A percentile compares a stretch with the other conserved stretches of the same genome.
Conservation (phyloP, 2,113 vertebrate genomes). For the Oostethus manadensis region DNA sequence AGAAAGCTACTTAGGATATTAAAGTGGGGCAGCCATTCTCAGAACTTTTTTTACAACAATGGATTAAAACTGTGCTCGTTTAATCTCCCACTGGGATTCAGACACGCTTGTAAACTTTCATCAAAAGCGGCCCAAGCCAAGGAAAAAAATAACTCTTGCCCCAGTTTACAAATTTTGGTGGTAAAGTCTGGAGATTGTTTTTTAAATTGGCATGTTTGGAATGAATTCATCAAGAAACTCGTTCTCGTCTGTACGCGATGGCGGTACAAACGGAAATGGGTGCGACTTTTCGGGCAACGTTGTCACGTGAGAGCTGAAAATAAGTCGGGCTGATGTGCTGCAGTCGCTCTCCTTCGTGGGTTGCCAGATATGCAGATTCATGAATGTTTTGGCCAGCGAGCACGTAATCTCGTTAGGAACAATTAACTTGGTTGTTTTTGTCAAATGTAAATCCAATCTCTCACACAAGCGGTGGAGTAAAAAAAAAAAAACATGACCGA, state of each 20-base stretch:
- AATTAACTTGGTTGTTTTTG: constrained; percentile 51
- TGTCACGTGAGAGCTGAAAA: constrained; percentile 16
- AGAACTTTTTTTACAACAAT: constrained; percentile 43
- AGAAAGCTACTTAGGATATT: constrained; percentile 52
- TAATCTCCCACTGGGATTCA: constrained; percentile 41
- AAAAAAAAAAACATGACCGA: not conserved
- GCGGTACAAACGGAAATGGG: not conserved
- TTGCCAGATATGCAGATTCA: constrained; percentile 66
- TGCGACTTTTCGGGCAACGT: not conserved
- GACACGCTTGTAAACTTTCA: constrained; percentile 17
- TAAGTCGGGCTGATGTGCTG: constrained; percentile 29
- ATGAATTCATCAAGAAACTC: not conserved
- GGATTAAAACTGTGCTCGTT: constrained; percentile 52
- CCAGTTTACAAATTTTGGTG: constrained; percentile 15
- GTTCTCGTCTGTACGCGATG: not conserved
- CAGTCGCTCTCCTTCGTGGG: constrained; percentile 28
- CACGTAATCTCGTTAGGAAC: constrained; percentile 61
- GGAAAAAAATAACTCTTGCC: constrained; percentile 3
- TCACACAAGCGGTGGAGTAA: constrained; percentile 7
- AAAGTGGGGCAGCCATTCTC: constrained; percentile 46
- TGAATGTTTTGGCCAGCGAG: constrained; percentile 50
- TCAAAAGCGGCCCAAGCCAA: not conserved
- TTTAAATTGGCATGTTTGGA: not conserved
- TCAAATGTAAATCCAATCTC: constrained; percentile 47
- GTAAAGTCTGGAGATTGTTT: not conserved